Evolutionary conservation across 2,888 invertebrate genomes (phyloP), one percentile per base, ranked within the genome.

Genomic region (Acrobasis suavella): DNA sequence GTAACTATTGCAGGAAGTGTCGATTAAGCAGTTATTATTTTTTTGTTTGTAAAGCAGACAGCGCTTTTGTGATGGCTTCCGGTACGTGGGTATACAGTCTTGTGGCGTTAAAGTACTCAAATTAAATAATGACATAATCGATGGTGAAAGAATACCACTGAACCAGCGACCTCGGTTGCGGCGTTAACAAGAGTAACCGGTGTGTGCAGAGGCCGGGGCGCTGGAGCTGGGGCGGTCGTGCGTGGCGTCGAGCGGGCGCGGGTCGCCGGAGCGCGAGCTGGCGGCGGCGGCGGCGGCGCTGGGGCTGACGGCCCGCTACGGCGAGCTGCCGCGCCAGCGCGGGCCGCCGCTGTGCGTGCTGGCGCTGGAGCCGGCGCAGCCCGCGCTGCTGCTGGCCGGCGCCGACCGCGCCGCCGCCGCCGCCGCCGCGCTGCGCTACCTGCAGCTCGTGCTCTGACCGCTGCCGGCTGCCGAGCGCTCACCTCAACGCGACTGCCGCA

Each of bases 381-480:
- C 81, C 69, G 70, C 75, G 67, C 76, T 81, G 38, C 69, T 72
- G 60, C 70, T 80, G 71, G 78, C 75, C 39, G 75, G 67, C 38
- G 37, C 3, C 58, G 60, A 42, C 62, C 63, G 68, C 65, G 65
- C 50, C 67, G 73, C 38, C 66, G 78, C 80, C 70, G 76, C 78
- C 61, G 64, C 32, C 64, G 65, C 69, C 64, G 82, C 83, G 58
- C 72, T 80, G 62, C 67, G 66, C 64, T 81, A 82, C 78, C 63
- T 85, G 69, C 73, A 69, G 42, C 77, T 74, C 62, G 75, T 72
- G 68, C 77, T 81, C 65, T 64, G 62, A 65, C n/a, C n/a, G n/a
- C 50, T 49, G 15, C 50, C 38, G 37, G n/a, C n/a, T n/a, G n/a
- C n/a, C n/a, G n/a, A n/a, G n/a, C n/a, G n/a, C n/a, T n/a, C n/a